Base-by-base conservation (phyloP, 2,797 vertebrate genomes). In the Arnoldichthys spilopterus region DNA sequence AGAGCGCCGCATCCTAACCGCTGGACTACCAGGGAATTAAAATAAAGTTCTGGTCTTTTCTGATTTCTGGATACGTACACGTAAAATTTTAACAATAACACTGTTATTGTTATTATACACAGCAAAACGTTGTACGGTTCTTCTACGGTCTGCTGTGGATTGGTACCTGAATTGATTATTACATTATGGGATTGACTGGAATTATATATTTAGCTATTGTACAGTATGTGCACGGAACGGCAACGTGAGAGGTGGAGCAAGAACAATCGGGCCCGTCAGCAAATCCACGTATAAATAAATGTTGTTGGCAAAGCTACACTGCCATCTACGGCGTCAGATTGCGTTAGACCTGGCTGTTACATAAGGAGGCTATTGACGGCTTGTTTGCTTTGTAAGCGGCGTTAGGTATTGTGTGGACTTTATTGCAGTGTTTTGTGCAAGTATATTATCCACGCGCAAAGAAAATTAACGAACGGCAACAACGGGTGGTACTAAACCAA, bases 1-100 rank as follows among this genome's bases (percentile, higher is more conserved):
- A 93, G 89, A 91, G 90, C 90, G 84, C 90, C 88, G 86, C 92
- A 93, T 92, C 91, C 90, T 92, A 92, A 89, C 91, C 91, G 93
- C 91, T 93, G 92, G 92, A 93, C 91, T 88, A 93, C 87, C 91
- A 92, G 92, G 89, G 90, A 92, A 9, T n/a, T n/a, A n/a, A n/a
- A n/a, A n/a, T n/a, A n/a, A n/a, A n/a, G n/a, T n/a, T n/a, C n/a
- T n/a, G n/a, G n/a, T n/a, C n/a, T n/a, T n/a, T n/a, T n/a, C n/a
- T n/a, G n/a, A n/a, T n/a, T n/a, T n/a, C n/a, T n/a, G n/a, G n/a
- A n/a, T n/a, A n/a, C n/a, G n/a, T n/a, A n/a, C n/a, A n/a, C n/a
- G n/a, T n/a, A n/a, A n/a, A n/a, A n/a, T n/a, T n/a, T n/a, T n/a
- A n/a, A n/a, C n/a, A n/a, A n/a, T n/a, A n/a, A n/a, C n/a, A n/a